These are phyloP conservation scores for Drusus annulatus DNA, from an alignment of 1,140 invertebrate genomes.

Conservation along the genomic window DNA sequence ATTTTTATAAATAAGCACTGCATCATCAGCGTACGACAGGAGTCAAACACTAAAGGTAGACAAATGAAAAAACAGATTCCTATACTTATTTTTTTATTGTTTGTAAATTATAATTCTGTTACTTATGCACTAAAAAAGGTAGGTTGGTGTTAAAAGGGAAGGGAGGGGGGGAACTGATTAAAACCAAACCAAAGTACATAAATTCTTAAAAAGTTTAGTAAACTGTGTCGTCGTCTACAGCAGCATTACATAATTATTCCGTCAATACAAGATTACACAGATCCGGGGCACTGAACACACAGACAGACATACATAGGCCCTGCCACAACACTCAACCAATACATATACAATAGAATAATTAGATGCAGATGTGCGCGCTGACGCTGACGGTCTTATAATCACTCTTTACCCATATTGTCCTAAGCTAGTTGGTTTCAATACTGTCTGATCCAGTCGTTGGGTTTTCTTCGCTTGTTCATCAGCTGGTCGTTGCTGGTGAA, in stretches of 20 bases:
- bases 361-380: background rate
- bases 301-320: background rate
- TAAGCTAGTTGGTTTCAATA: slow-evolving; percentile 22
- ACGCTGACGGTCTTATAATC: background rate
- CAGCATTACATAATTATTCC: too few relatives aligned
- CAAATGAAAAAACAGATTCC: too few relatives aligned
- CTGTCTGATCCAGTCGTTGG: slow-evolving; percentile 38
- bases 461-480: slow-evolving; percentile 40
- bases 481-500: slow-evolving; percentile 11
- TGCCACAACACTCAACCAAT: background rate
- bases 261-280: background rate
- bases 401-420: slow-evolving; percentile 1
- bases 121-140: slow-evolving; percentile 12
- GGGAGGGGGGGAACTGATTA: background rate
- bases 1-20: too few relatives aligned
- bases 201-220: background rate
- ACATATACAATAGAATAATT: background rate
- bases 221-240: background rate
- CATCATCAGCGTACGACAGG: too few relatives aligned
- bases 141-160: slow-evolving; percentile 20
- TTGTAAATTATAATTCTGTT: slow-evolving; percentile 17
- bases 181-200: slow-evolving; percentile 1
- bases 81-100: slow-evolving; percentile 1
- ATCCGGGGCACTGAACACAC: too few relatives aligned
- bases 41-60: too few relatives aligned